Evolutionary conservation across 2,797 vertebrate genomes (phyloP), one percentile per base, ranked within the genome.

Genomic region (Glossophaga mutica): DNA sequence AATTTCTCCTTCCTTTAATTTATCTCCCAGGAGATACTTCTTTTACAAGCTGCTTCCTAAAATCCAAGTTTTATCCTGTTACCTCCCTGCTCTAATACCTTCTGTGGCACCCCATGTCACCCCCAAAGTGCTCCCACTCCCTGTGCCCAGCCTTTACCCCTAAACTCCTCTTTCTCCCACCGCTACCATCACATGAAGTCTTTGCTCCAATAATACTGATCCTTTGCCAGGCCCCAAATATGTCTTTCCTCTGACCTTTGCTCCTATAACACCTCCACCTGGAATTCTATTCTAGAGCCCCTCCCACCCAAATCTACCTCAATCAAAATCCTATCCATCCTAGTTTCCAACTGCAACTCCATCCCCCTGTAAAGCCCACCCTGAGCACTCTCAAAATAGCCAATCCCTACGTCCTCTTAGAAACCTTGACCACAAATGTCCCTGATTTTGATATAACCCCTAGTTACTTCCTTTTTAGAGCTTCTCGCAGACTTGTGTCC

Each of bases 21-120:
- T 90, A 77, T 50, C 44, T 34, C 79, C 65, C 16, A 37, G 52
- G 32, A 68, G 52, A 82, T 9, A 26, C 10, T 71, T 87, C 24
- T 78, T 91, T 83, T 42, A 71, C 46, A 87, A 90, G 46, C 94
- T 67, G 34, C 4, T 89, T 68, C 71, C 65, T 59, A 55, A 97
- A 89, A 79, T 76, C 39, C 76, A 95, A 88, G 44, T 70, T 91
- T 68, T 22, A 93, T 62, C 50, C 62, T 46, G 79, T 52, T 50
- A 73, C 24, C 50, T 73, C 62, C 50, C 87, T 39, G 10, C 34
- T 95, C 0, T 89, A 74, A 94, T 83, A 82, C 16, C 32, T 77
- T 32, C 81, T 21, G 15, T 48, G 59, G 29, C 46, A 87, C 22
- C 9, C 55, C 44, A 34, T 1, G 18, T 39, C 55, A 76, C 29